Evolutionary conservation across 2,113 vertebrate genomes (phyloP), one percentile per base, ranked within the genome.

Genomic region (Numida meleagris): DNA sequence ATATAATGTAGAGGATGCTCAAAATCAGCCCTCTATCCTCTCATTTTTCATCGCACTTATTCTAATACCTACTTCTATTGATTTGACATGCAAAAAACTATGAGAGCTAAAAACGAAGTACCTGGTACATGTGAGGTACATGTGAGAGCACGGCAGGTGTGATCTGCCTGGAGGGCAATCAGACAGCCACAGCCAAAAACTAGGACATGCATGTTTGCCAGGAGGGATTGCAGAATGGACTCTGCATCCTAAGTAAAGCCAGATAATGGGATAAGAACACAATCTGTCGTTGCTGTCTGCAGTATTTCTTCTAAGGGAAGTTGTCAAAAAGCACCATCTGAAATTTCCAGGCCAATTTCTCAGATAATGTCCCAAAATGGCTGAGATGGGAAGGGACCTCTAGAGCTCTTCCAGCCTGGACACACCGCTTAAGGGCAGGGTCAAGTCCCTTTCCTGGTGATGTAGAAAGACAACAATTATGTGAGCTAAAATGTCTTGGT

Each of bases 111-210:
- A 89, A 83, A 78, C 73, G 68, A 70, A 85, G 40, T 70, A 86
- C 42, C 68, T 89, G 42, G 31, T 82, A 81, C 27, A 71, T 55
- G 36, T 48, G 86, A 40, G 42, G 31, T 82, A 81, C 27, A 71
- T 55, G 36, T 48, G 86, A 40, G 57, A 89, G 82, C 77, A 65
- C 4, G 31, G 91, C 94, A 96, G 81, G 81, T 95, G 82, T 50
- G 75, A 88, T 94, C 70, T 94, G 62, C 95, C 92, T 94, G n/a
- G 42, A 87, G 88, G 95, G 91, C 62, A 82, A 94, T 92, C 86
- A 94, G 92, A 48, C 8, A 6, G 74, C 73, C 72, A 79, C 40
- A 57, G 53, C 61, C 43, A 71, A 91, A 90, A 94, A 57, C 79
- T 87, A 86, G 92, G 89, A 82, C 61, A 38, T 48, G 42, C 1